phyloP scores from a whole-genome alignment of 2,797 vertebrate species.

The Danio aesculapii region DNA sequence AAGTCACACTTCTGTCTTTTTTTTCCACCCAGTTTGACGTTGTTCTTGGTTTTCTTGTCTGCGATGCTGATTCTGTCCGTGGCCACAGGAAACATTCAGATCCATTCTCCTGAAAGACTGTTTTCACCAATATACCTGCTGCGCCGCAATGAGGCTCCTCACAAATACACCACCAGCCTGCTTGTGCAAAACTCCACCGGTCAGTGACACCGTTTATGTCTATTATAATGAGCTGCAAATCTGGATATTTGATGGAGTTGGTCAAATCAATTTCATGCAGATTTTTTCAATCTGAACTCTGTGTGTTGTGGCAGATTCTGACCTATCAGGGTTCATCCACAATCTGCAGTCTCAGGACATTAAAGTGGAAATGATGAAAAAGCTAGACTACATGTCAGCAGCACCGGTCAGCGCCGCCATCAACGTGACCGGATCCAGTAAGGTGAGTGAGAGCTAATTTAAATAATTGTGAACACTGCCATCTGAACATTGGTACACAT shows the following conservation, averaged over 20 bases:
- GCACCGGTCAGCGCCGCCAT: slow-evolving; percentile 87
- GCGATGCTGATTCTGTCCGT: slow-evolving; percentile 80
- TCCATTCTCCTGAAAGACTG: slow-evolving; percentile 72
- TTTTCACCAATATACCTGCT: slow-evolving; percentile 83
- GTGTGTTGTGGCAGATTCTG: slow-evolving; percentile 56
- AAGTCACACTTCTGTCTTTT: not conserved
- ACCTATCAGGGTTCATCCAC: slow-evolving; percentile 83
- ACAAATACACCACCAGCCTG: slow-evolving; percentile 78
- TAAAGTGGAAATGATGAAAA: slow-evolving; percentile 80
- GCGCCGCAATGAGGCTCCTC: slow-evolving; percentile 69
- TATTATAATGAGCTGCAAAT: not conserved
- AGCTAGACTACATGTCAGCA: slow-evolving; percentile 77
- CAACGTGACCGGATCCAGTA: slow-evolving; percentile 76
- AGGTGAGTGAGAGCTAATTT: slow-evolving; percentile 73
- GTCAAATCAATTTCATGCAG: not conserved
- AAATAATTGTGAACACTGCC: too few species aligned
- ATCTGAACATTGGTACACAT: too few species aligned
- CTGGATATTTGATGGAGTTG: not conserved
- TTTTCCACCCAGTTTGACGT: slow-evolving; percentile 74
- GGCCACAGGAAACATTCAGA: slow-evolving; percentile 74
- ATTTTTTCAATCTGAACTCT: not conserved
- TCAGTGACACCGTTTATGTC: slow-evolving; percentile 62
- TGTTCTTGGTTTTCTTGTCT: slow-evolving; percentile 79
- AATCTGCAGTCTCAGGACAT: slow-evolving; percentile 84
- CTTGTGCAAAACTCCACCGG: slow-evolving; percentile 89